Percentiles rank a stretch among this genome's conserved stretches.
Evolutionary conservation across 2,113 vertebrate species (phyloP).

Genomic region (Mastomys natalensis): DNA sequence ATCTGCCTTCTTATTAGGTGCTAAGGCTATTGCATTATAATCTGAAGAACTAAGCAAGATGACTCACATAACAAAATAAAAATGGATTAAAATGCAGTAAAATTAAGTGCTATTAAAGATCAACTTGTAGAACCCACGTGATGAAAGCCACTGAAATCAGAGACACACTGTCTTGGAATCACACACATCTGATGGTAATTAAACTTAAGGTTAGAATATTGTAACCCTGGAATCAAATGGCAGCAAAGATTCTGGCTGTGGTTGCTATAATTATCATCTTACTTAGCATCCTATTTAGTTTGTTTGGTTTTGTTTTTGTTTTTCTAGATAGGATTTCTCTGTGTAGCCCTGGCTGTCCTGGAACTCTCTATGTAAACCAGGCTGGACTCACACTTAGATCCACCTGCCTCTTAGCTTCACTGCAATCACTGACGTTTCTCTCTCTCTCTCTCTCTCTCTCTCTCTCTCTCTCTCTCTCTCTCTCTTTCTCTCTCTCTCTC

Average conservation of each 20-base stretch:
- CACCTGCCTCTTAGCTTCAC: background rate
- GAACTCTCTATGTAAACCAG: background rate
- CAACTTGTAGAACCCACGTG: slow-evolving; percentile 49
- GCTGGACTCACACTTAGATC: background rate
- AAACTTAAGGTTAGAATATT: slow-evolving; percentile 49
- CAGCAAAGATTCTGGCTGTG: background rate
- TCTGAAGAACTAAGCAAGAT: slow-evolving; percentile 24
- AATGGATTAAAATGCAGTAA: slow-evolving; percentile 48
- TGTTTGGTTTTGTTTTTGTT: background rate
- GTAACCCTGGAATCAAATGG: slow-evolving; percentile 1
- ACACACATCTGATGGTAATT: slow-evolving; percentile 24
- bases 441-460: background rate
- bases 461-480: no score
- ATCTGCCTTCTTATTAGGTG: slow-evolving; percentile 32
- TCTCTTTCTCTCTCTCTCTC: no score
- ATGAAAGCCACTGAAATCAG: slow-evolving; percentile 45
- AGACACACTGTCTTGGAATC: slow-evolving; percentile 7
- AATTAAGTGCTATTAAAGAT: slow-evolving; percentile 65
- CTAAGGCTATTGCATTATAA: slow-evolving; percentile 16
- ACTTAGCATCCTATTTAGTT: background rate
- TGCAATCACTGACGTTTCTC: background rate
- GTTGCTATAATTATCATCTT: slow-evolving; percentile 8
- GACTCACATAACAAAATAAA: slow-evolving; percentile 67
- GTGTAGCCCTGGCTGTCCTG: background rate
- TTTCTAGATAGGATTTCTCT: background rate